Percentiles rank a stretch among this genome's conserved stretches.
Conservation (phyloP, 2,113 vertebrate genomes). For the Beaufortia kweichowensis region DNA sequence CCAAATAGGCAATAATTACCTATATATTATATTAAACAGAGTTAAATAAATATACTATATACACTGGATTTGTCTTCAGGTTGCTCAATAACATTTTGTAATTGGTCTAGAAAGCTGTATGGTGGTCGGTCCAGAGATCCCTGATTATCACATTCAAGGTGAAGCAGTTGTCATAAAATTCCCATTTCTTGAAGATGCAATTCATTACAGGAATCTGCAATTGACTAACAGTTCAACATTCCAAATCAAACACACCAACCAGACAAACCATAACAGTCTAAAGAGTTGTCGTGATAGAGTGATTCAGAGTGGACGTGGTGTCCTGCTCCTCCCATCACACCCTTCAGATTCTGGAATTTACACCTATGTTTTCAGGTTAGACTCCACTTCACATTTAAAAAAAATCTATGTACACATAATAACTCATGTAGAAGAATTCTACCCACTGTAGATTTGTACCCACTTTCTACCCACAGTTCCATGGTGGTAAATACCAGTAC, state of each 20-base stretch:
- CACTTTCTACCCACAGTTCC: too few relatives aligned
- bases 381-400: not conserved
- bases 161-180: constrained; percentile 82
- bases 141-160: constrained; percentile 67
- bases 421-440: too few relatives aligned
- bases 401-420: not conserved
- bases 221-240: constrained; percentile 37
- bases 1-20: too few relatives aligned
- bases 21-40: too few relatives aligned
- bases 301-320: constrained; percentile 53
- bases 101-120: constrained; percentile 62
- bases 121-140: constrained; percentile 57
- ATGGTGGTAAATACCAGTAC: too few relatives aligned
- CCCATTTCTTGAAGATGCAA: constrained; percentile 57
- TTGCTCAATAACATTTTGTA: constrained; percentile 7
- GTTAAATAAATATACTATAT: too few relatives aligned
- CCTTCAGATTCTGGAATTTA: constrained; percentile 82
- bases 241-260: constrained; percentile 53
- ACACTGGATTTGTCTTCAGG: not conserved
- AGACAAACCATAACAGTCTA: constrained; percentile 47
- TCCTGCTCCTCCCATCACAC: constrained; percentile 84
- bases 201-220: constrained; percentile 53
- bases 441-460: too few relatives aligned
- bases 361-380: constrained; percentile 77
- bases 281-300: constrained; percentile 62